Conservation (phyloP, 2,113 vertebrate species). For the Daubentonia madagascariensis region DNA sequence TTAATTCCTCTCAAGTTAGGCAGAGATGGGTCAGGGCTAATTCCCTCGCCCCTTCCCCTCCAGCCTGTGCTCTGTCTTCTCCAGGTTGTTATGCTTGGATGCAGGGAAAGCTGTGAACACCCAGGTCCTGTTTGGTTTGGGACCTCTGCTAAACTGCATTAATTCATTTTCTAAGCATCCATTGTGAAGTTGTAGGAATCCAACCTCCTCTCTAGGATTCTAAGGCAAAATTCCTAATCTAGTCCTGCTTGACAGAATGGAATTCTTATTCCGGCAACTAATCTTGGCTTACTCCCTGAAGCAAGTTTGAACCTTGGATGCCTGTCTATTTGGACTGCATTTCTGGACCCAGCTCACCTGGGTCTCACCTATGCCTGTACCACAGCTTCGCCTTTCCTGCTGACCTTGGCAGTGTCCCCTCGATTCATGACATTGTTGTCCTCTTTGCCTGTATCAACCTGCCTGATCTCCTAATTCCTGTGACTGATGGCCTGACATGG, state of each 20-base stretch:
- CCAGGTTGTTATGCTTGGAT: background rate
- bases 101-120: background rate
- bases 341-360: background rate
- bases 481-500: background rate
- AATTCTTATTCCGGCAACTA: background rate
- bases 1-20: background rate
- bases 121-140: background rate
- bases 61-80: background rate
- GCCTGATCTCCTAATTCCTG: background rate
- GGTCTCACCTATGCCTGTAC: background rate
- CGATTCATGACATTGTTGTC: background rate
- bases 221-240: background rate
- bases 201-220: background rate
- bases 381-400: background rate
- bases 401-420: background rate
- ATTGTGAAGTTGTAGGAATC: background rate
- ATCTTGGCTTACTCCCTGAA: background rate
- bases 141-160: background rate
- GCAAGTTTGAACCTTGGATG: background rate
- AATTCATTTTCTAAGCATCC: background rate
- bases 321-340: background rate
- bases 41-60: accelerated
- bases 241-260: background rate
- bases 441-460: background rate
- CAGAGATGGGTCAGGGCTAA: background rate